Evolutionary conservation across 2,797 vertebrate genomes (phyloP), one percentile per base, ranked within the genome.

Genomic region (Rhynchotus rufescens): DNA sequence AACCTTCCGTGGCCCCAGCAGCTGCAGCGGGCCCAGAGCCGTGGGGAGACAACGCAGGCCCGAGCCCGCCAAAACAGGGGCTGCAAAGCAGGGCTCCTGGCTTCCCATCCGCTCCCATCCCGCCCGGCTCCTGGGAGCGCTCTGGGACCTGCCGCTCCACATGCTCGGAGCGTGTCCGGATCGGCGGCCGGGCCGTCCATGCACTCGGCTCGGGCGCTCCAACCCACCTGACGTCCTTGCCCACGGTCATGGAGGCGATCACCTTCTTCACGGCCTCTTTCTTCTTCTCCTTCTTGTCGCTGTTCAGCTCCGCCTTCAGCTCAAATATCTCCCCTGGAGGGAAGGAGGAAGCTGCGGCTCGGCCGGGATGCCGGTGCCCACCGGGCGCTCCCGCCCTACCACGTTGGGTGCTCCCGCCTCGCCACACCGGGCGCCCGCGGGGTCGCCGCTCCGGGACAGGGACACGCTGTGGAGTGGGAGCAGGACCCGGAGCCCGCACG

Each of bases 241-340:
- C 99, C 3, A 99, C 99, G 0, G 99, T 99, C 99, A 99, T 99
- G 22, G 99, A 99, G 0, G 99, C 99, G 4, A 99, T 99, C 96
- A 99, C 99, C 97, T 99, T 99, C 98, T 99, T 99, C 94, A 99
- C 99, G 0, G 99, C 99, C 95, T 99, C 99, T 93, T 99, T 99
- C 97, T 99, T 99, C 98, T 99, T 99, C 97, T 99, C 99, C 90
- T 99, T 99, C 97, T 99, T 99, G 97, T 99, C 99, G 5, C 99
- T 99, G 98, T 99, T 99, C 54, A 99, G 98, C 95, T 99, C 99
- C 1, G 99, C 99, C 96, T 99, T 99, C 95, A 99, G 98, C 97
- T 99, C 99, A 94, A 99, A 99, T 92, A 99, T 99, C 98, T 99
- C 99, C 75, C 99, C 99, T 99, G 95, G 49, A 60, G 52, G 90